A percentile compares a stretch with the other conserved stretches of the same genome.
phyloP scores from a whole-genome alignment of 2,797 vertebrate species.

The Characodon lateralis region DNA sequence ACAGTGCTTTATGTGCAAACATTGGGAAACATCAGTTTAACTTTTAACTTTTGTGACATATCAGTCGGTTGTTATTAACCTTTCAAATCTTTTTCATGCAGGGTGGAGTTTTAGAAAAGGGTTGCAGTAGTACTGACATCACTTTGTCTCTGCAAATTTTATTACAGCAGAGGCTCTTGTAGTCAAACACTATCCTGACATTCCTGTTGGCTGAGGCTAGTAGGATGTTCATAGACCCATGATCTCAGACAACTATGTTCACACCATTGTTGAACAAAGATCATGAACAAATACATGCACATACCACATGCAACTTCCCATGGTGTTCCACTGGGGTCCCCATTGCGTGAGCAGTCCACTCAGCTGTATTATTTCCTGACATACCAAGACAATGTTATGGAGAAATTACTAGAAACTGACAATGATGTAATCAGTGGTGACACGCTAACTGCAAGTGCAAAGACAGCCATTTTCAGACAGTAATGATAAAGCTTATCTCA shows the following conservation, averaged over 20 bases:
- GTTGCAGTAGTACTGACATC: slow-evolving; percentile 70
- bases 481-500: slow-evolving; percentile 25
- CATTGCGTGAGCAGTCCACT: slow-evolving; percentile 61
- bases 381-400: slow-evolving; percentile 72
- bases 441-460: slow-evolving; percentile 51
- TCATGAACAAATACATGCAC: slow-evolving; percentile 49
- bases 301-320: slow-evolving; percentile 35
- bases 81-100: slow-evolving; percentile 44
- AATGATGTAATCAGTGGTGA: slow-evolving; percentile 68
- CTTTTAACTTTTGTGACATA: slow-evolving; percentile 15
- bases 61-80: slow-evolving; percentile 27
- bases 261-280: slow-evolving; percentile 50
- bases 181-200: slow-evolving; percentile 72
- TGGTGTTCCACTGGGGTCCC: slow-evolving; percentile 64
- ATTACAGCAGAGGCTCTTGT: slow-evolving; percentile 50
- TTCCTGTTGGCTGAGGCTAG: slow-evolving; percentile 61
- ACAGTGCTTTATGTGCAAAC: not conserved
- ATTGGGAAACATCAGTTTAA: not conserved
- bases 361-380: slow-evolving; percentile 54
- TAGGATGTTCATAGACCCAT: slow-evolving; percentile 40
- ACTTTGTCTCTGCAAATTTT: slow-evolving; percentile 68
- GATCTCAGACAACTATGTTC: slow-evolving; percentile 58
- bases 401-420: slow-evolving; percentile 54
- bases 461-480: slow-evolving; percentile 35
- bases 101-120: slow-evolving; percentile 57